Evolutionary conservation across 2,797 vertebrate genomes (phyloP), one percentile per base, ranked within the genome.

Genomic region (Lindbergichthys nudifrons): DNA sequence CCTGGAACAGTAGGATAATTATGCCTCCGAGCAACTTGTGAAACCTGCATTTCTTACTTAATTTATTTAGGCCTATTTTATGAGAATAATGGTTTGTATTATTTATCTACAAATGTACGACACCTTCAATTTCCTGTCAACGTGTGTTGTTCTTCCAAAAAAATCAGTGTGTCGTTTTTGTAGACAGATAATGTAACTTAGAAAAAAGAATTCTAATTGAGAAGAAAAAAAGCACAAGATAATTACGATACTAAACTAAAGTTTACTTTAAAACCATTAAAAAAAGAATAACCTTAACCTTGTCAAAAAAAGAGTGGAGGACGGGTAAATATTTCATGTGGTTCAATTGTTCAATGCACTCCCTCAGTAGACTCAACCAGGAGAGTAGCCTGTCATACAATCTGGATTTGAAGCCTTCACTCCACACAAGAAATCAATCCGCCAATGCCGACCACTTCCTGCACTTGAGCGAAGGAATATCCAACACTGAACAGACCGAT

Each of bases 1-100:
- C 47, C 45, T 48, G 43, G 9, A 74, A 63, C 53, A 41, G 64
- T 48, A 52, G 45, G 58, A 75, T 80, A 80, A 89, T 83, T 80
- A 80, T 61, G 57, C 62, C 67, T 75, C 43, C 13, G 14, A 78
- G 77, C 50, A 63, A 78, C 60, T 82, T 68, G 18, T 32, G 30
- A 80, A 88, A 82, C 30, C 1, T 53, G 68, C 26, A 61, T 70
- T 64, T 36, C 65, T 32, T 32, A 56, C 61, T 16, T 30, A 58
- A 60, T 69, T 41, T 36, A 36, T 61, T 75, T 54, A 62, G 63
- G 45, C 59, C 81, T 58, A 63, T 75, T 73, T 58, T 77, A 65
- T 60, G 21, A 72, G 52, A 36, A 79, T 65, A 32, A 30, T 18
- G 39, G 77, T 80, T 80, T 59, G 70, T 12, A 43, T 36, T 47